These are phyloP conservation scores for Rhamphomyia laevipes DNA, from an alignment of 2,888 invertebrate species.

Conservation along the genomic window DNA sequence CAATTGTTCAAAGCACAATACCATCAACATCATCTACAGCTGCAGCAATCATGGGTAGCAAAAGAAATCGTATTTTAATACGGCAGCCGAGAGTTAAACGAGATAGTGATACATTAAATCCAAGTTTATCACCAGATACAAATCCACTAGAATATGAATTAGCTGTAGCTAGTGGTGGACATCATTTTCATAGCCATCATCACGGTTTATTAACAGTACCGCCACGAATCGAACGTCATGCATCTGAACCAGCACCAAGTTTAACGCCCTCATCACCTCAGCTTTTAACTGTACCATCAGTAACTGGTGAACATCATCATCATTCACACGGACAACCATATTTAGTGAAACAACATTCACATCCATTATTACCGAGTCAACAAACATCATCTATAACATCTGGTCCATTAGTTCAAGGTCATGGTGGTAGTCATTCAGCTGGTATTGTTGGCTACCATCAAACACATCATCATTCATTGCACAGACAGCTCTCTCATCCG, in stretches of 20 bases:
- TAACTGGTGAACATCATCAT: slow-evolving; percentile 22
- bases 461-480: slow-evolving; percentile 28
- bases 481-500: slow-evolving; percentile 44
- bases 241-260: slow-evolving; percentile 47
- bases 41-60: slow-evolving; percentile 40
- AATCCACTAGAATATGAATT: slow-evolving; percentile 16
- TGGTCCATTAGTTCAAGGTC: neutral
- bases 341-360: slow-evolving; percentile 54
- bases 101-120: slow-evolving; percentile 42
- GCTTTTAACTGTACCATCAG: slow-evolving; percentile 45
- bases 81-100: slow-evolving; percentile 55
- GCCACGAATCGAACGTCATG: slow-evolving; percentile 45
- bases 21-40: neutral
- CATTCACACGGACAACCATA: slow-evolving; percentile 26
- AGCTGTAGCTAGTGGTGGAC: slow-evolving; percentile 31
- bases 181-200: slow-evolving; percentile 17
- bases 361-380: slow-evolving; percentile 50
- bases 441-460: slow-evolving; percentile 14
- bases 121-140: slow-evolving; percentile 30
- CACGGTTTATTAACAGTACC: slow-evolving; percentile 39
- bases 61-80: slow-evolving; percentile 51
- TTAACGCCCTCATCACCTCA: slow-evolving; percentile 42
- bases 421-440: neutral
- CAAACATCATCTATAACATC: neutral
- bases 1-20: neutral